Percentiles rank a stretch among this genome's conserved stretches.
These are phyloP conservation scores for Sebastes wilsoni DNA, from an alignment of 2,797 vertebrate species.

Conservation along the genomic window DNA sequence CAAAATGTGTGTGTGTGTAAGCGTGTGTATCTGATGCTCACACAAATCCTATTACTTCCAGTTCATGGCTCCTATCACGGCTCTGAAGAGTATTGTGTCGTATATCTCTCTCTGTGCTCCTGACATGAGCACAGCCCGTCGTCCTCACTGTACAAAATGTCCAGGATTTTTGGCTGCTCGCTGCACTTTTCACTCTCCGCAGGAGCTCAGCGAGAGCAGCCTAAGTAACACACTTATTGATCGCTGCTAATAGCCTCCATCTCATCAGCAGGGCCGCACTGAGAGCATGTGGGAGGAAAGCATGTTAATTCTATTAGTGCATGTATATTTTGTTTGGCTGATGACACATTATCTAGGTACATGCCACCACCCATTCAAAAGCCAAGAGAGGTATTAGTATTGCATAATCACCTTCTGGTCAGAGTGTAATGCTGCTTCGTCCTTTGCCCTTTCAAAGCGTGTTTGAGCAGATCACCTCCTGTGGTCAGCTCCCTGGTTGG, in stretches of 20 bases:
- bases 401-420: not conserved
- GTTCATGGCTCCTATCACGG: not conserved
- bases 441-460: not conserved
- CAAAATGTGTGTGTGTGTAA: not conserved
- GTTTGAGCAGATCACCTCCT: not conserved
- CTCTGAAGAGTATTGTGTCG: not conserved
- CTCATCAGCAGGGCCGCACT: constrained; percentile 8
- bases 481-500: not conserved
- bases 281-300: not conserved
- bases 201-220: constrained; percentile 8
- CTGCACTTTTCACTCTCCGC: constrained; percentile 8
- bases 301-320: not conserved
- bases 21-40: not conserved
- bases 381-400: not conserved
- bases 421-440: not conserved
- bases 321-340: not conserved
- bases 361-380: not conserved
- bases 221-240: constrained; percentile 28
- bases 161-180: not conserved
- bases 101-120: not conserved
- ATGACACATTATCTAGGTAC: not conserved
- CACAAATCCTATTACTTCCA: constrained; percentile 26
- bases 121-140: not conserved
- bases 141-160: not conserved
- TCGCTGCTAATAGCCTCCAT: constrained; percentile 36